These are phyloP conservation scores for Ophonus ardosiacus DNA, from an alignment of 2,888 invertebrate species.

Conservation along the genomic window DNA sequence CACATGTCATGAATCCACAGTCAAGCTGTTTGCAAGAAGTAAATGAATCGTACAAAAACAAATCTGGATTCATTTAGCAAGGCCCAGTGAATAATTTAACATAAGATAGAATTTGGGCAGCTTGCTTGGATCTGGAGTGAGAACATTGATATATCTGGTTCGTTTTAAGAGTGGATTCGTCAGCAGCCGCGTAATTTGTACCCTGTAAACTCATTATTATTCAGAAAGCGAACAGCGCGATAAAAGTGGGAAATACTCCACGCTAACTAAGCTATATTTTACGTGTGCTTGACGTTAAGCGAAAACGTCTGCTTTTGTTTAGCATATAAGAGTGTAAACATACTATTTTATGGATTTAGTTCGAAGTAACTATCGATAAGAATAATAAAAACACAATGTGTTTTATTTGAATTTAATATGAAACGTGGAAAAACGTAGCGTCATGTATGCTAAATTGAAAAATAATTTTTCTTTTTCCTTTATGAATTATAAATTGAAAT, in stretches of 20 bases:
- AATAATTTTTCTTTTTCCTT: no score
- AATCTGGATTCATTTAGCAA: not conserved
- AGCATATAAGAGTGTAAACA: constrained; percentile 14
- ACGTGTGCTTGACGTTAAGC: constrained; percentile 32
- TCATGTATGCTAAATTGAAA: not conserved
- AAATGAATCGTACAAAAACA: constrained; percentile 32
- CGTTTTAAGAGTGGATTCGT: constrained; percentile 26
- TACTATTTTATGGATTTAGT: constrained; percentile 15
- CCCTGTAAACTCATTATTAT: constrained; percentile 62
- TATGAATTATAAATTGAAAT: no score
- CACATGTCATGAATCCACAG: not conserved
- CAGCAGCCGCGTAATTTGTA: constrained; percentile 56
- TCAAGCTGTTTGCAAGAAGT: not conserved
- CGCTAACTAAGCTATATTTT: constrained; percentile 50
- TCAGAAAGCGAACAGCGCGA: constrained; percentile 55
- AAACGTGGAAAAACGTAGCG: not conserved
- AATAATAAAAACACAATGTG: not conserved
- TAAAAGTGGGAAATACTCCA: constrained; percentile 57
- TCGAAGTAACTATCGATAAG: not conserved
- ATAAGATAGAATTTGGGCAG: constrained; percentile 1
- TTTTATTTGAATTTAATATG: not conserved
- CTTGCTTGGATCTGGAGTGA: not conserved
- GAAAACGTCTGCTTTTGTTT: constrained; percentile 25
- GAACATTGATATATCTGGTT: constrained; percentile 47
- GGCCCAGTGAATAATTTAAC: constrained; percentile 16